Evolutionary conservation across 2,113 vertebrate genomes (phyloP), one percentile per base, ranked within the genome.

Genomic region (Caretta caretta): DNA sequence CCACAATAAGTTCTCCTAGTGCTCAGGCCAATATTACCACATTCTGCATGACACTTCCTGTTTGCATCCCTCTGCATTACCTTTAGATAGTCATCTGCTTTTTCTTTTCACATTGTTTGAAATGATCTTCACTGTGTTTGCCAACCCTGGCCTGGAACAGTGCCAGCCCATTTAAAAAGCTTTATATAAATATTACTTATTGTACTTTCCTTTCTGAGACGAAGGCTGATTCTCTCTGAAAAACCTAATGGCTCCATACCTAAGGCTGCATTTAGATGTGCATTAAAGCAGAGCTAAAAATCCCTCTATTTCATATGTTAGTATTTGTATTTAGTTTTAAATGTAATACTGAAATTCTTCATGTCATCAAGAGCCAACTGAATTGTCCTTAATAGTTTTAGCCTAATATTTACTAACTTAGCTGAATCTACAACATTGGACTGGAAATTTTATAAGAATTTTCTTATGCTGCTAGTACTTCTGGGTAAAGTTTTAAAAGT

Each of bases 91-190:
- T 82, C 83, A 91, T 96, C 54, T 69, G 9, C 3, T 87, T 84
- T 92, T 84, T 83, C 20, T 84, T 17, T 90, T 87, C 1, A 3
- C 87, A 38, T 0, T 1, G 25, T 79, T 56, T 96, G 82, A 95
- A 95, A 96, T 59, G 89, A 49, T 46, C 11, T 96, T 97, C 91
- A 78, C 90, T 3, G 0, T n/a, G 59, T 86, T 72, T 93, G 75
- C 80, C 81, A 96, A 80, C 91, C 11, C 29, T 97, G 76, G 19
- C 80, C 91, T 75, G n/a, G 38, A 96, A 91, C 86, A 82, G 24
- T 91, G 90, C 65, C 86, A 92, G 76, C 54, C 31, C 49, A 86
- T 53, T 49, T 56, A 92, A 86, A 93, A 94, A 88, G 94, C 48
- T 82, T 54, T 42, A 29, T 89, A 65, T 87, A 48, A 91, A 90